Base-by-base conservation (phyloP, 1,140 invertebrate genomes). In the Diplogasteroides magnus region DNA sequence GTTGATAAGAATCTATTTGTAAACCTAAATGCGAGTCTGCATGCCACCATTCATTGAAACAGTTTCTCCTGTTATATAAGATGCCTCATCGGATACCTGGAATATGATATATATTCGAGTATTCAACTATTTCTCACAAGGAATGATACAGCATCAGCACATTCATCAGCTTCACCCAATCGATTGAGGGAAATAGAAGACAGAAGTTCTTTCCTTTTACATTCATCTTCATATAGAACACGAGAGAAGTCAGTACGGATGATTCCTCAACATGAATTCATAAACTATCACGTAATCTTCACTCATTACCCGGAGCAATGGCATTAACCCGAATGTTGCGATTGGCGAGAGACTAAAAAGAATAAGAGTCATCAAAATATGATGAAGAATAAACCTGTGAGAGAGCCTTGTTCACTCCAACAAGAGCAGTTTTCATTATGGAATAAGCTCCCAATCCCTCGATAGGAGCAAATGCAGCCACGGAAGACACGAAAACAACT, bases 51-150 rank as follows among this genome's bases (percentile, higher is more conserved):
- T 86, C 37, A 89, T 88, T 59, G 91, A 86, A 69, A 97, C 88
- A 27, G 89, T 91, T 87, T 97, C 94, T 28, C 95, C 95, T 63
- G 93, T 97, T 55, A 97, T 89, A 81, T 94, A 97, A 14, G 88
- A 88, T 19, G 93, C 90, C 86, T 97, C 94, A 71, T 94, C 88
- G 0, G 92, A 95, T 31, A 88, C 75, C 68, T 74, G 56, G 62
- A 90, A 1, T n/a, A 71, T 31, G 13, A 25, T 19, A 48, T 48
- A 73, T 31, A 61, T 70, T 70, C 60, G 66, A n/a, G 61, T n/a
- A 69, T n/a, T 28, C 23, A 61, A 29, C 56, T 29, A 69, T 19
- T 60, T 64, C 61, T 66, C 31, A 89, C 90, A 59, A 98, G 85
- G 84, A 94, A 97, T 37, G 93, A 89, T 25, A 91, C 92, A 58